These are phyloP conservation scores for Amblyjoppa proteus DNA, from an alignment of 2,888 invertebrate species.

Conservation along the genomic window DNA sequence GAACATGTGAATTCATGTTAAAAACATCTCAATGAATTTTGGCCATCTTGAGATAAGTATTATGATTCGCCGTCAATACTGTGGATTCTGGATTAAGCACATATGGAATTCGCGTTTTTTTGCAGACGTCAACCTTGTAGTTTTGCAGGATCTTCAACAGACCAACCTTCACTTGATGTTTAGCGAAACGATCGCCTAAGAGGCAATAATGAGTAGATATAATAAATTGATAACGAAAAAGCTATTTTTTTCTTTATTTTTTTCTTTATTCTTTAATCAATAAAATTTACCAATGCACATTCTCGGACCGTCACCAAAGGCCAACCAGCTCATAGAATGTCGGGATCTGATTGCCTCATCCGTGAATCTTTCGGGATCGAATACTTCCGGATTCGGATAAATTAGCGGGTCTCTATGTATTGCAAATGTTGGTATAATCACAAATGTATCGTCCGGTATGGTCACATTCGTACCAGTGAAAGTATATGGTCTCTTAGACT, in stretches of 20 bases:
- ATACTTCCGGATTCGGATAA: slow-evolving; percentile 75
- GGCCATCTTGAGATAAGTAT: slow-evolving; percentile 77
- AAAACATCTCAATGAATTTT: slow-evolving; percentile 59
- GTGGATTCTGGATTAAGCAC: slow-evolving; percentile 71
- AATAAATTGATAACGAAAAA: not conserved
- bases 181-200: slow-evolving; percentile 78
- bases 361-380: slow-evolving; percentile 78
- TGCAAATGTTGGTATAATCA: slow-evolving; percentile 64
- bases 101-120: slow-evolving; percentile 78
- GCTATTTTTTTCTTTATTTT: no score
- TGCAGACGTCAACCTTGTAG: slow-evolving; percentile 80
- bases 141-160: slow-evolving; percentile 80
- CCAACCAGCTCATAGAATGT: slow-evolving; percentile 75
- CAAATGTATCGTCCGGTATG: slow-evolving; percentile 58
- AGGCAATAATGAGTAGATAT: not conserved
- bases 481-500: not conserved
- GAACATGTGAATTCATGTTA: no score
- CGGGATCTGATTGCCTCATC: slow-evolving; percentile 71
- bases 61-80: slow-evolving; percentile 75
- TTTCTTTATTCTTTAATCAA: no score
- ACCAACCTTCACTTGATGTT: slow-evolving; percentile 82
- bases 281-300: no score
- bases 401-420: slow-evolving; percentile 68
- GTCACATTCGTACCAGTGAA: slow-evolving; percentile 60
- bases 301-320: slow-evolving; percentile 72